phyloP scores from a whole-genome alignment of 1,140 invertebrate species.

The Carcinoscorpius rotundicauda region DNA sequence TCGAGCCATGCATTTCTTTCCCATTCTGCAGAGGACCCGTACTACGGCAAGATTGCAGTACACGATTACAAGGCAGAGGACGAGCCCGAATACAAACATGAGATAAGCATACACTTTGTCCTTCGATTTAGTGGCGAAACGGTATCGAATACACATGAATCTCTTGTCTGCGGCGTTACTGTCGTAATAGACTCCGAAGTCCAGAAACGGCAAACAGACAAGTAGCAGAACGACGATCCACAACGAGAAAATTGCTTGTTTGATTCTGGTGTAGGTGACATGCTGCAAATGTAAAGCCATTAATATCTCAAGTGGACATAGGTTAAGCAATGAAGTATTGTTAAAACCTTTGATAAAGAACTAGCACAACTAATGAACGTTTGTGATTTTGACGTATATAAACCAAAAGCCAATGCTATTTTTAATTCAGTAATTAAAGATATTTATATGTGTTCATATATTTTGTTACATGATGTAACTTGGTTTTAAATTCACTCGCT shows the following conservation, averaged over 20 bases:
- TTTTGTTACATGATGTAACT: too few species aligned
- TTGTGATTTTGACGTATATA: too few species aligned
- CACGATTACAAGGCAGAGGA: slow-evolving; percentile 59
- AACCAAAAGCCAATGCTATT: too few species aligned
- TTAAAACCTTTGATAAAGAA: too few species aligned
- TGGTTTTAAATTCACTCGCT: too few species aligned
- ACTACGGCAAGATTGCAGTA: slow-evolving; percentile 70
- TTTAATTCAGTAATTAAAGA: too few species aligned
- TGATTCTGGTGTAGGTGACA: slow-evolving; percentile 62
- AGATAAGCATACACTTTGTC: slow-evolving; percentile 64
- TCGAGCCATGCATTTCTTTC: slow-evolving; percentile 35
- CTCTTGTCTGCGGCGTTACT: slow-evolving; percentile 1
- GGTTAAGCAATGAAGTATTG: too few species aligned
- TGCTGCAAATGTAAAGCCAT: slow-evolving; percentile 41
- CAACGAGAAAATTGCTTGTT: slow-evolving; percentile 51
- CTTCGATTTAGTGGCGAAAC: slow-evolving; percentile 45
- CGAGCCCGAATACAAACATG: slow-evolving; percentile 57
- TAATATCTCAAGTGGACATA: too few species aligned
- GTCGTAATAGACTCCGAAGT: slow-evolving; percentile 61
- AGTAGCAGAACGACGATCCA: slow-evolving; percentile 53
- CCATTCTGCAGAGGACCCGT: slow-evolving; percentile 46
- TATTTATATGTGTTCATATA: too few species aligned
- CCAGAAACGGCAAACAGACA: slow-evolving; percentile 59
- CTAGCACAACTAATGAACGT: too few species aligned
- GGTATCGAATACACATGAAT: slow-evolving; percentile 50